These are phyloP conservation scores for Daphoenositta chrysoptera DNA, from an alignment of 2,113 vertebrate genomes.

Conservation along the genomic window DNA sequence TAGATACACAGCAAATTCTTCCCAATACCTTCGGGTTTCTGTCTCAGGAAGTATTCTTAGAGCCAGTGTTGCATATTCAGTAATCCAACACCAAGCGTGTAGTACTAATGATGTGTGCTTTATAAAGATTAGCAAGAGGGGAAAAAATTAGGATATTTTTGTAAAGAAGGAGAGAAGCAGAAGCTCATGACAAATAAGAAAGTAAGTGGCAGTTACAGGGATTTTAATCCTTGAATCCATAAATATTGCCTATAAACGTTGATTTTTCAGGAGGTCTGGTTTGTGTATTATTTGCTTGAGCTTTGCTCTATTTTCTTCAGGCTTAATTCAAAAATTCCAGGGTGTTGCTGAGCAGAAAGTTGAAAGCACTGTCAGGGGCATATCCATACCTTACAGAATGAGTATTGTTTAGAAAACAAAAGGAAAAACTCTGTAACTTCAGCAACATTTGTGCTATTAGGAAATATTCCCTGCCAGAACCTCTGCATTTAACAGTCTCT, in stretches of 20 bases:
- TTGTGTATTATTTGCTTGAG: neutral
- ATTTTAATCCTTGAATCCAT: neutral
- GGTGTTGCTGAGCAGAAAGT: constrained; percentile 15
- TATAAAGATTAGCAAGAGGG: neutral
- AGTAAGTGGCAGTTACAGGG: neutral
- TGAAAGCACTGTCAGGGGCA: neutral
- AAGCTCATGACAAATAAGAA: neutral
- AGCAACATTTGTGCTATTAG: neutral
- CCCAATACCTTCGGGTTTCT: neutral
- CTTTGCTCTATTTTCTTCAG: neutral
- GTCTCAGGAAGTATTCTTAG: neutral
- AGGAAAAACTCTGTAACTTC: neutral
- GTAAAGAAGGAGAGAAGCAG: neutral
- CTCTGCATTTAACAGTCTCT: neutral
- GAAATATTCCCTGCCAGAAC: neutral
- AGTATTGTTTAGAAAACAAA: neutral
- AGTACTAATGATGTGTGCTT: neutral
- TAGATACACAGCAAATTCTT: neutral
- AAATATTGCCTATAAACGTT: neutral
- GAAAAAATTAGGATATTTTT: neutral
- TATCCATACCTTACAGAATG: neutral
- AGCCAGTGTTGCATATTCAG: neutral
- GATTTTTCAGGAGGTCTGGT: neutral
- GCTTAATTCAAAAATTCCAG: neutral
- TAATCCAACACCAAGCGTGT: neutral